Conservation (phyloP, 2,888 invertebrate genomes). For the Ferrisia virgata region DNA sequence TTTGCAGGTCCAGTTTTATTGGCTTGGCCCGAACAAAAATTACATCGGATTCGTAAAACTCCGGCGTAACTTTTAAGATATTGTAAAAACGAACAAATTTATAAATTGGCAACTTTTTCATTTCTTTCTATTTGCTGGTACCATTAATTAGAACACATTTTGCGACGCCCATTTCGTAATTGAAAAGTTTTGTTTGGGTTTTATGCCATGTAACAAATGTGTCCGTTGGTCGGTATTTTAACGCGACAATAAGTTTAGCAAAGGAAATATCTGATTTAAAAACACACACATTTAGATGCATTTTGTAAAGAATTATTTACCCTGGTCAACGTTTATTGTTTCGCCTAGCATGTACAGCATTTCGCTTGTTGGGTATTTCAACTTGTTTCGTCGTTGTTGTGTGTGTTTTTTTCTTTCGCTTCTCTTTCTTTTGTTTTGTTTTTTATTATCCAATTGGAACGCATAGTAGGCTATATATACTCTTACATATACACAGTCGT, state of each 20-base stretch:
- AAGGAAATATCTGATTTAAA: background rate
- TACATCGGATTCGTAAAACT: constrained; percentile 12
- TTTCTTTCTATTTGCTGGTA: constrained; percentile 15
- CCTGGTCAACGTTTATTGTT: background rate
- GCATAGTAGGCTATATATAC: too few species aligned
- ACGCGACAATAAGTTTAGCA: background rate
- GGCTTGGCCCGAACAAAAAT: constrained; percentile 4
- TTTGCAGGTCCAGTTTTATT: constrained; percentile 17
- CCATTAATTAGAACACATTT: constrained; percentile 23
- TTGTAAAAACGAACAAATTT: constrained; percentile 28
- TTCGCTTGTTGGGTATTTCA: background rate
- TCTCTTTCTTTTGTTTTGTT: background rate
- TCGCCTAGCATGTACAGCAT: background rate
- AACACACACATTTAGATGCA: background rate
- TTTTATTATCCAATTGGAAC: background rate
- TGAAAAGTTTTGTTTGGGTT: constrained; percentile 19
- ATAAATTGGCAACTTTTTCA: constrained; percentile 28
- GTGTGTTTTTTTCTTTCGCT: background rate
- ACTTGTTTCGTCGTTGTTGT: background rate
- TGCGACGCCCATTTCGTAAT: constrained; percentile 26
- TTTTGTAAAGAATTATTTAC: background rate
- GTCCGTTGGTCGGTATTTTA: background rate
- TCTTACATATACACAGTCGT: too few species aligned
- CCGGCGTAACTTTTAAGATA: constrained; percentile 27
- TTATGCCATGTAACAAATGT: constrained; percentile 13